These are phyloP conservation scores for Tridacna gigas DNA, from an alignment of 2,888 invertebrate species.

Conservation along the genomic window DNA sequence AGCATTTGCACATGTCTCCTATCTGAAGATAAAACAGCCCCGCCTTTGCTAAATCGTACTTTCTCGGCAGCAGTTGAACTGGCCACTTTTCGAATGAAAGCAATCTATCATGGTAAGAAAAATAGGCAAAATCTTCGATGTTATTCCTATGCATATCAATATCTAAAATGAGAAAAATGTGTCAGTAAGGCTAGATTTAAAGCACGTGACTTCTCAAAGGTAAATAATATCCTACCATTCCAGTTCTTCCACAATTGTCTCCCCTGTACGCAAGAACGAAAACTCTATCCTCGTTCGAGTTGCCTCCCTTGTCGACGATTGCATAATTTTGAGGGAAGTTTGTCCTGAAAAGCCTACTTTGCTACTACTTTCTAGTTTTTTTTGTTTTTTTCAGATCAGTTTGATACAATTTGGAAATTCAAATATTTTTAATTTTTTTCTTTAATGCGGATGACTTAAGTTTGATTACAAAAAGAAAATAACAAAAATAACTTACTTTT, in stretches of 20 bases:
- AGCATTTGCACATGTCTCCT: neutral
- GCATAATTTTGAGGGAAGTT: slow-evolving; percentile 6
- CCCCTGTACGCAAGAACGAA: too few species aligned
- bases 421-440: too few species aligned
- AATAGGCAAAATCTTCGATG: neutral
- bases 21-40: neutral
- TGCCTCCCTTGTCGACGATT: neutral
- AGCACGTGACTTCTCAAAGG: neutral
- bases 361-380: neutral
- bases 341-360: slow-evolving; percentile 10
- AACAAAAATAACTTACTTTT: too few species aligned
- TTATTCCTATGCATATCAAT: neutral
- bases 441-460: too few species aligned
- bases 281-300: neutral
- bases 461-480: too few species aligned
- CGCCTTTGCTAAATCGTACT: slow-evolving; percentile 5
- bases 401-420: too few species aligned
- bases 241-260: too few species aligned
- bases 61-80: neutral
- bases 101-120: slow-evolving; percentile 1
- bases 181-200: neutral
- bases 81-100: slow-evolving; percentile 4
- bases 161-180: neutral
- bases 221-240: neutral
- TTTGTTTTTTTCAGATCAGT: too few species aligned